Evolutionary conservation across 2,113 vertebrate species (phyloP), one percentile per base, ranked within the genome.

Genomic region (Calonectris borealis): DNA sequence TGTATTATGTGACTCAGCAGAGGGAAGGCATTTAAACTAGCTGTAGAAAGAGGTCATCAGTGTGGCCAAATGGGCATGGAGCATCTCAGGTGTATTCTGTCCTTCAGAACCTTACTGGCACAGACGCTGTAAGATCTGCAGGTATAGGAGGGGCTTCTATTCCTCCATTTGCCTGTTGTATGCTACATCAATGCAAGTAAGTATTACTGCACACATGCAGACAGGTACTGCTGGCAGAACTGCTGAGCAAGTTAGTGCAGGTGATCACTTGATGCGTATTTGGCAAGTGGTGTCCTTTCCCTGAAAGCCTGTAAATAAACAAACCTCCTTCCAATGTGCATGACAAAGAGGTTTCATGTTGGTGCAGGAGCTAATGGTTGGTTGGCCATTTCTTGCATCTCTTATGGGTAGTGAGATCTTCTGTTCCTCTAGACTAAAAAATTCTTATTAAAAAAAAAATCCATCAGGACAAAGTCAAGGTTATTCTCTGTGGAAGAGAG

Each of bases 311-410:
- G 42, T 42, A 19, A 51, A 18, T 46, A 55, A 34, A 16, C 27
- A 48, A 71, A 76, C 4, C 15, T 60, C 7, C 22, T 75, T 71
- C 9, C 40, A 12, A 2, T 19, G 16, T 44, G 18, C 6, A 10
- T 57, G 46, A 40, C 0, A 0, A 42, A 49, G 24, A 60, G 8
- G 16, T 77, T 81, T 81, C 0, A 0, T 18, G 9, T 25, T 77
- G 36, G 8, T 64, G 34, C 0, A 0, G 29, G 20, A 83, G 44
- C 38, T 58, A 73, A 26, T 69, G 22, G 13, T 75, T 68, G 36
- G 11, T 52, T 77, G 52, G 15, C 36, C 8, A 7, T 66, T 76
- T 84, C 29, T 77, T 84, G 3, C 13, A 40, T 8, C 38, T 40
- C 38, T 40, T 40, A 40, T 40, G 38, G 11, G 14, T 44, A 7